phyloP scores from a whole-genome alignment of 2,797 vertebrate species.

The Melanotaenia trifasciata region DNA sequence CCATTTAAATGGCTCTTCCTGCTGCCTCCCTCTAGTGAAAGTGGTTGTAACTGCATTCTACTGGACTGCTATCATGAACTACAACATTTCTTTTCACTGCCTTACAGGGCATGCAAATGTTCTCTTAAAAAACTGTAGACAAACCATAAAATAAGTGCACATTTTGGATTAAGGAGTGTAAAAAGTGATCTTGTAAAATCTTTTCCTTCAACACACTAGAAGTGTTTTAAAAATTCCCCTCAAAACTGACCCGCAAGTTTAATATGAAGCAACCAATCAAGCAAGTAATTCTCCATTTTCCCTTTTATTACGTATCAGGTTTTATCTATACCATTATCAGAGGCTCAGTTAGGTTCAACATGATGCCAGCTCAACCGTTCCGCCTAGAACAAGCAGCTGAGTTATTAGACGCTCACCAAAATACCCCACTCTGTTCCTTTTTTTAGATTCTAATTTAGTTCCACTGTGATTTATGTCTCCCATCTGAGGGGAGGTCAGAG shows the following conservation, averaged over 20 bases:
- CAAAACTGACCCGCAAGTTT: too few relatives aligned
- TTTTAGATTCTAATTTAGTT: constrained; percentile 82
- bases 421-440: constrained; percentile 73
- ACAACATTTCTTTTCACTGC: background rate
- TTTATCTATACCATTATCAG: constrained; percentile 30
- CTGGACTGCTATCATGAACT: background rate
- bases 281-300: background rate
- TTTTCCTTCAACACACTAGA: background rate
- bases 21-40: constrained; percentile 65
- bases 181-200: background rate
- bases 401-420: constrained; percentile 70
- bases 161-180: background rate
- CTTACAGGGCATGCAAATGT: background rate
- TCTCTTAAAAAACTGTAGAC: background rate
- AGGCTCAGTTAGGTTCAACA: constrained; percentile 40
- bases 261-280: background rate
- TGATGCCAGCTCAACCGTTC: constrained; percentile 64
- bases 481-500: constrained; percentile 61
- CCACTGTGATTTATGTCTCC: constrained; percentile 78
- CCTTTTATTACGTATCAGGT: constrained; percentile 15
- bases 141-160: background rate
- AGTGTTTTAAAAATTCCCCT: background rate
- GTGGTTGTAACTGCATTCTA: constrained; percentile 30
- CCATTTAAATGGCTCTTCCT: constrained; percentile 8
- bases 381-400: constrained; percentile 62